Percentiles rank a stretch among this genome's conserved stretches.
Evolutionary conservation across 2,113 vertebrate species (phyloP).

Genomic region (Pangasianodon gigas): DNA sequence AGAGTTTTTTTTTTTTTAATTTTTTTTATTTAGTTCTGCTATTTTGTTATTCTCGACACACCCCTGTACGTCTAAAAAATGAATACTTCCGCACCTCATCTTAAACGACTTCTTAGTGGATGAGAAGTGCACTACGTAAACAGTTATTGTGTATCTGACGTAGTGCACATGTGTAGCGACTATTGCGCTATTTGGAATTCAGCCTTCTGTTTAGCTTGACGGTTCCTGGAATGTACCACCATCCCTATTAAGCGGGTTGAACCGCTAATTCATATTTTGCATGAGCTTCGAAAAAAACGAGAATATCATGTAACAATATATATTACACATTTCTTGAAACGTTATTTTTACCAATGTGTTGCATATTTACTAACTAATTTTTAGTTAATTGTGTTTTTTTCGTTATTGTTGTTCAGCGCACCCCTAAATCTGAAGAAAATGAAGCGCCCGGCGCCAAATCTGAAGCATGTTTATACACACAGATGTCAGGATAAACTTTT

Average conservation of each 20-base stretch:
- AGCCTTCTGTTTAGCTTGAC: background rate
- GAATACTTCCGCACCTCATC: background rate
- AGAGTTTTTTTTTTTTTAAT: background rate
- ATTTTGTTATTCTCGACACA: background rate
- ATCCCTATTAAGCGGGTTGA: background rate
- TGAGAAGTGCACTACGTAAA: background rate
- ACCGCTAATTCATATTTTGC: background rate
- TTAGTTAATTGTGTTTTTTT: background rate
- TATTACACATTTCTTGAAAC: background rate
- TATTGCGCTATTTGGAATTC: background rate
- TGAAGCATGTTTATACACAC: slow-evolving; percentile 5
- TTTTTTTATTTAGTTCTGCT: background rate
- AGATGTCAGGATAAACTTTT: background rate
- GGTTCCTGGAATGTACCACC: slow-evolving; percentile 33
- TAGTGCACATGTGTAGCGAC: background rate
- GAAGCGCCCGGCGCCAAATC: slow-evolving; percentile 41
- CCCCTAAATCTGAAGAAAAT: background rate
- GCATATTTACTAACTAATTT: background rate
- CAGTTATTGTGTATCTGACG: background rate
- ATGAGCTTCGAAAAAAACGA: background rate
- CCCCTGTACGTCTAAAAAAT: background rate
- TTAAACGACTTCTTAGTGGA: background rate
- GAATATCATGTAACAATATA: background rate
- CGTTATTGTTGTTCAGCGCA: background rate
- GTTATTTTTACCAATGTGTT: accelerated